Evolutionary conservation across 2,888 invertebrate genomes (phyloP), one percentile per base, ranked within the genome.

Genomic region (Ganaspis brasiliensis): DNA sequence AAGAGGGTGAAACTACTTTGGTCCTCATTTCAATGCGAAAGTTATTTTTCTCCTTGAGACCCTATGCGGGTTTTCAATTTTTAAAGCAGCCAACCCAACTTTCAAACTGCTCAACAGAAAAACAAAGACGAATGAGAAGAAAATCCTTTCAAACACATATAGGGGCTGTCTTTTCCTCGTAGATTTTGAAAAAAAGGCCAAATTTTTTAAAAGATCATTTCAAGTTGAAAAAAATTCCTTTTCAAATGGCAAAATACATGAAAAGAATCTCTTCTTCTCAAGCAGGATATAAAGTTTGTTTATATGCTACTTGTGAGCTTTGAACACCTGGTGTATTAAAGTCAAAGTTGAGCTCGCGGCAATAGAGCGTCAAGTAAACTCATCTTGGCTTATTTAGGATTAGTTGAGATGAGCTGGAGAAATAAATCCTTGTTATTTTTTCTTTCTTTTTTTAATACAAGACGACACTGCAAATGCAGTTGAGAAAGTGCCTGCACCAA

Each of bases 31-130:
- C 24, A 67, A 67, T 67, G 37, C 45, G 67, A 45, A 67, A 67
- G 45, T 45, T 67, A 67, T 67, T 67, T 45, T 67, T 45, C 67
- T 67, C n/a, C 45, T 45, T 67, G 24, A 67, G 45, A 67, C 45
- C 24, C 19, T 67, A 67, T 45, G 67, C 14, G 67, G 40, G 45
- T 67, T 67, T 67, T 67, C 67, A 67, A 67, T 67, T 67, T 45
- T 26, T 9, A 24, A 63, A 63, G 37, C n/a, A n/a, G 8, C 8
- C 40, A 63, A n/a, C 40, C n/a, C n/a, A 24, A 67, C 67, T 67
- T 67, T 63, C 19, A 40, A 63, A 63, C 61, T 40, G 10, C 9
- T 37, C 0, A 12, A 2, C n/a, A 67, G 40, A n/a, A 67, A 67
- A 67, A 45, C 21, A 40, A 67, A 67, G 37, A 2, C 9, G 4